Conservation (phyloP, 1,140 invertebrate species). For the Panulirus ornatus region DNA sequence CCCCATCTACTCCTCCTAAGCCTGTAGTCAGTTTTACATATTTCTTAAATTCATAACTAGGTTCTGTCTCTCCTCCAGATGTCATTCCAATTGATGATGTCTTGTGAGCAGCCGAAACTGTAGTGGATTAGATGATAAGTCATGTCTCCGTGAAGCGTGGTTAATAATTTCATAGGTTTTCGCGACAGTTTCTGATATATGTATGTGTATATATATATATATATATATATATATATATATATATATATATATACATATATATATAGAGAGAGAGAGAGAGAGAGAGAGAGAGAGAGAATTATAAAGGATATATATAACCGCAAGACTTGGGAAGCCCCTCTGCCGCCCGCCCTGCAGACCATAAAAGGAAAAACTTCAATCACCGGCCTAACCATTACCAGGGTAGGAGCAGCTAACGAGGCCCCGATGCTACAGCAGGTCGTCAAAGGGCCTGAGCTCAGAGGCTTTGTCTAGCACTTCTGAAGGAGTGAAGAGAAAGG, state of each 20-base stretch:
- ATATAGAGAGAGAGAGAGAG: background rate
- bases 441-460: background rate
- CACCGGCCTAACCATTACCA: background rate
- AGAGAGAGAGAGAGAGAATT: background rate
- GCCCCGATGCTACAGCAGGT: background rate
- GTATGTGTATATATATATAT: slow-evolving; percentile 14
- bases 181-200: too few species aligned
- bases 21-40: too few species aligned
- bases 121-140: too few species aligned
- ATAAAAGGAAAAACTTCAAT: slow-evolving; percentile 10
- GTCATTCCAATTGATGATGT: too few species aligned
- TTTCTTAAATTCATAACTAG: too few species aligned
- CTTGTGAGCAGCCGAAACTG: too few species aligned
- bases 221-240: background rate
- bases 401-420: background rate
- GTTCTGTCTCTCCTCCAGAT: too few species aligned
- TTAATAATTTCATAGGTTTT: too few species aligned
- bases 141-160: too few species aligned
- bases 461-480: background rate
- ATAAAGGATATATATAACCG: background rate
- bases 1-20: too few species aligned
- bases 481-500: background rate
- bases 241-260: background rate
- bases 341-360: background rate
- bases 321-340: background rate